Base-by-base conservation (phyloP, 2,888 invertebrate species). In the Leucophenga maculata region DNA sequence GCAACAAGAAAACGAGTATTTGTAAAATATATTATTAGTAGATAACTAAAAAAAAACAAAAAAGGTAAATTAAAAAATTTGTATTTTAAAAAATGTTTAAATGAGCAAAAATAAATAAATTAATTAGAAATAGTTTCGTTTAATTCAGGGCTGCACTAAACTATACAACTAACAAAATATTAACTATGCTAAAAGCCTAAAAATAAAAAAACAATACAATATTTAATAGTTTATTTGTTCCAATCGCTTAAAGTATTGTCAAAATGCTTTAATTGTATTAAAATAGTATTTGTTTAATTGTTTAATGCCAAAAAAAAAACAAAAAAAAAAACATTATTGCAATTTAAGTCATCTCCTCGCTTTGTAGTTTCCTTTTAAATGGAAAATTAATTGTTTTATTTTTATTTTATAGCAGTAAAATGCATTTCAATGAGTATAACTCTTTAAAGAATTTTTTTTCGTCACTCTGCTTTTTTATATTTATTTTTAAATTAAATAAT, bases 401-500 rank as follows among this genome's bases (percentile, higher is more conserved):
- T 18, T 32, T 60, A 9, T 18, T 32, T 60, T 3, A 46, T 26
- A 26, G 26, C 26, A 50, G 16, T 50, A 39, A 73, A 78, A 68
- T 73, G 80, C 83, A 83, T 85, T 85, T 85, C 78, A 77, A 78
- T 70, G 85, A 84, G 84, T 85, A 75, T 55, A 84, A 84, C 84
- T 84, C 84, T 74, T 70, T 78, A 67, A 70, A 44, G 39, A 54
- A 11, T 50, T 50, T 50, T 16, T 50, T 73, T 77, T 77, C 77
- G 70, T 71, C 72, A 69, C 32, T 62, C 66, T 73, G 67, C 54
- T 50, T 59, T 50, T 54, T 22, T 65, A 50, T 39, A 13, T 32
- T 66, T 54, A n/a, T 22, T 8, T 8, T 57, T 57, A 14, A 57
- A 39, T 1, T 50, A 39, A 55, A 8, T 39, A 66, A 16, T 66